Conservation (phyloP, 2,797 vertebrate genomes). For the Falco cherrug region DNA sequence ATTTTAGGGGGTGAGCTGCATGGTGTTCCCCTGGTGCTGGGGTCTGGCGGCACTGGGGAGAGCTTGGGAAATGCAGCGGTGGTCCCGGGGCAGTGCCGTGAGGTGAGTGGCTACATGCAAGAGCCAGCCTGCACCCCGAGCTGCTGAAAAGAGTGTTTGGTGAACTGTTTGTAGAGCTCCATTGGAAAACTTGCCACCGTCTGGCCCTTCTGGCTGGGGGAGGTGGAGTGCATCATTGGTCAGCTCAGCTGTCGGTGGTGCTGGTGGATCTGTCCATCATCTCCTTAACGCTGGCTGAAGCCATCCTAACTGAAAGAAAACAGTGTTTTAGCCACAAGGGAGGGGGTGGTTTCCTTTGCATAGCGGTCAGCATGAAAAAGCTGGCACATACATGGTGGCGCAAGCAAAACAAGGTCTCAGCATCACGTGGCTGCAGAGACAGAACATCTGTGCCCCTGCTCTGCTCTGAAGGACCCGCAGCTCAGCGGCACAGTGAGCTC, state of each 20-base stretch:
- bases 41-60: rapidly evolving
- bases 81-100: rapidly evolving
- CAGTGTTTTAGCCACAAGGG: background rate
- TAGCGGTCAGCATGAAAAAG: background rate
- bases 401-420: background rate
- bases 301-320: background rate
- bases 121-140: background rate
- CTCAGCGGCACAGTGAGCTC: background rate
- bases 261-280: background rate
- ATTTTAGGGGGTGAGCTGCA: background rate
- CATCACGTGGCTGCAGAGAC: background rate
- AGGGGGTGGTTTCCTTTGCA: background rate
- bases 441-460: background rate
- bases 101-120: rapidly evolving
- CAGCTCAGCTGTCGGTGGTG: background rate
- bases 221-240: background rate
- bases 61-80: rapidly evolving
- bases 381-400: background rate
- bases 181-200: rapidly evolving
- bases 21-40: background rate
- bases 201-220: background rate
- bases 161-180: background rate
- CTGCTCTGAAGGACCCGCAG: background rate
- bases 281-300: background rate
- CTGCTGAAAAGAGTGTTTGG: background rate